phyloP scores from a whole-genome alignment of 2,888 invertebrate genomes.

The Nycteola revayana region DNA sequence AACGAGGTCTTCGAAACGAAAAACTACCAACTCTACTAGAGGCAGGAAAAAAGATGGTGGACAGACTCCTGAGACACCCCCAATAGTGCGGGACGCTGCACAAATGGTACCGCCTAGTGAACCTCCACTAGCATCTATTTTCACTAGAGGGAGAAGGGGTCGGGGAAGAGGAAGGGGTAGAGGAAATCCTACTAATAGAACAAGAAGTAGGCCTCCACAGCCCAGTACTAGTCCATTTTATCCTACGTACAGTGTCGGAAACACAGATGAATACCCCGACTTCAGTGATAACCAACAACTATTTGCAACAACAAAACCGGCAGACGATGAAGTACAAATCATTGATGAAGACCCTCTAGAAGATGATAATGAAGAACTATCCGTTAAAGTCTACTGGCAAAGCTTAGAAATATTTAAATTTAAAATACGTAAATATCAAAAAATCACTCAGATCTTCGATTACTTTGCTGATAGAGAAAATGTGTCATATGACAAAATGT shows the following conservation, averaged over 20 bases:
- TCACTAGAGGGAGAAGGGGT: conserved; percentile 2
- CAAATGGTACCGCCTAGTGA: background rate
- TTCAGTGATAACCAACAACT: conserved; percentile 44
- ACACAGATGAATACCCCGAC: conserved; percentile 63
- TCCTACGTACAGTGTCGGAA: conserved; percentile 56
- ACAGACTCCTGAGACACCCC: background rate
- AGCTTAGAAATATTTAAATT: conserved; percentile 62
- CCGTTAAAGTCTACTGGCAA: conserved; percentile 73
- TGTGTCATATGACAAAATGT: conserved; percentile 50
- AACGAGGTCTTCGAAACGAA: conserved; percentile 8
- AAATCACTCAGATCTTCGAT: conserved; percentile 61
- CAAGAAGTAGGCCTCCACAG: background rate
- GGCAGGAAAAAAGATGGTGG: conserved; percentile 8
- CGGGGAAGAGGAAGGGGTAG: conserved; percentile 1
- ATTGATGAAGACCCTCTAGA: conserved; percentile 39
- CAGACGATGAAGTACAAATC: conserved; percentile 27
- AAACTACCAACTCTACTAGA: conserved; percentile 13
- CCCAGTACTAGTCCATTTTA: conserved; percentile 8
- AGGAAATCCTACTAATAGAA: background rate
- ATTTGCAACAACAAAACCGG: conserved; percentile 35
- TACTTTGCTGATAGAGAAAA: conserved; percentile 57
- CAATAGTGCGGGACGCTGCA: background rate
- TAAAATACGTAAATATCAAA: conserved; percentile 61
- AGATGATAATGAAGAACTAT: conserved; percentile 63
- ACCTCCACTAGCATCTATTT: background rate